A percentile compares a stretch with the other conserved stretches of the same genome.
Conservation (phyloP, 2,113 vertebrate genomes). For the Gymnocephalus cernua region DNA sequence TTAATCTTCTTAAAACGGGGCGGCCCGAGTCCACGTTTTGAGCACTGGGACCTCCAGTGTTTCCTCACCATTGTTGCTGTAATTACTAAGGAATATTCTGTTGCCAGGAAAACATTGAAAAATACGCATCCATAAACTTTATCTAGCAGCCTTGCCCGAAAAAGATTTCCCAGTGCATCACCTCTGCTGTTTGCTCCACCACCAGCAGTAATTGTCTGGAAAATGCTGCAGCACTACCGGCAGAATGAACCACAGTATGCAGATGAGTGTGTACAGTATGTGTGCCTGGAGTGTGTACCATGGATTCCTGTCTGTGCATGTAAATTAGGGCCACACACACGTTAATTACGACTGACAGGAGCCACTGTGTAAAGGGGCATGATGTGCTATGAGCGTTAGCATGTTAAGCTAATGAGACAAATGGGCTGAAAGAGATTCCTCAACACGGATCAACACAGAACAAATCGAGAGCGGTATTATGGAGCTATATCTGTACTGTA, state of each 20-base stretch:
- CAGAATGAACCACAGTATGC: background rate
- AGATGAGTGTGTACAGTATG: background rate
- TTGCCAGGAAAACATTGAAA: background rate
- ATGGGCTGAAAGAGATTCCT: slow-evolving; percentile 42
- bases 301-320: slow-evolving; percentile 37
- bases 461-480: background rate
- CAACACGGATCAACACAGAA: slow-evolving; percentile 15
- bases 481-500: background rate
- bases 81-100: background rate
- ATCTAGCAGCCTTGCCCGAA: background rate
- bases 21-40: background rate
- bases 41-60: background rate
- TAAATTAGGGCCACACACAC: slow-evolving; percentile 62
- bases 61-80: background rate
- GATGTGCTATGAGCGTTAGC: slow-evolving; percentile 56
- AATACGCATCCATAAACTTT: slow-evolving; percentile 1
- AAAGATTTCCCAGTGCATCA: slow-evolving; percentile 21
- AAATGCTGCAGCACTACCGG: slow-evolving; percentile 60
- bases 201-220: slow-evolving; percentile 51
- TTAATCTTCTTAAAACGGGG: slow-evolving; percentile 7
- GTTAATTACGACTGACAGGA: slow-evolving; percentile 70
- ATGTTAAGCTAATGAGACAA: slow-evolving; percentile 60
- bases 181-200: slow-evolving; percentile 45
- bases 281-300: background rate
- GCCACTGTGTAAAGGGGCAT: slow-evolving; percentile 34